Evolutionary conservation across 2,888 invertebrate species (phyloP), one percentile per base, ranked within the genome.

Genomic region (Sicus ferrugineus): DNA sequence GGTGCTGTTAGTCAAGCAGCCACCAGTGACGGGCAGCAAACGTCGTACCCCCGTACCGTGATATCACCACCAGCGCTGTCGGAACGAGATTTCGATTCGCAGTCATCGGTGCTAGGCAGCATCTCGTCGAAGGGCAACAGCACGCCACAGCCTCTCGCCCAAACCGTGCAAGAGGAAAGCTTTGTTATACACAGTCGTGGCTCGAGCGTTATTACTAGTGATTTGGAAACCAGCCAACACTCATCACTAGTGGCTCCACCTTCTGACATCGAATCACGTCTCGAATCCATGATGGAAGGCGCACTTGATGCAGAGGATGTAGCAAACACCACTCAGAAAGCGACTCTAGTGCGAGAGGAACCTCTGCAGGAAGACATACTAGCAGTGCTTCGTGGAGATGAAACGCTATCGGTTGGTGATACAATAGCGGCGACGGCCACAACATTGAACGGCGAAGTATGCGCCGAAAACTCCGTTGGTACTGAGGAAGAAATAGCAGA

Each of bases 11-110:
- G 70, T 6, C 42, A 52, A 19, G 21, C 65, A 70, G 70, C 14
- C 72, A 69, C 5, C 75, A 70, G 7, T 71, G 68, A 21, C 72
- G 66, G 21, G 21, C 58, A 56, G 21, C 30, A 46, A 26, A 23
- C 54, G 21, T 14, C 21, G 63, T 31, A 46, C 9, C 72, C 73
- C 1, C 77, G 77, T 59, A 79, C 80, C 2, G 78, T 81, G 6
- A 79, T 83, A 56, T 84, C 84, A 46, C 84, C 84, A 0, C 87
- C 88, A 61, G 88, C 89, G 52, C 87, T 89, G 23, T 83, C 84
- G 2, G 85, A 85, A 46, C 81, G 81, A 67, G 85, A 85, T 70
- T 85, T 85, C 30, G 85, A 85, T 70, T 85, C 84, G 1, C 81
- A 85, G 67, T 85, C 85, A 0, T 86, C 86, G 48, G 83, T 86